Base-by-base conservation (phyloP, 1,140 invertebrate species). In the Drosophila ironensis region DNA sequence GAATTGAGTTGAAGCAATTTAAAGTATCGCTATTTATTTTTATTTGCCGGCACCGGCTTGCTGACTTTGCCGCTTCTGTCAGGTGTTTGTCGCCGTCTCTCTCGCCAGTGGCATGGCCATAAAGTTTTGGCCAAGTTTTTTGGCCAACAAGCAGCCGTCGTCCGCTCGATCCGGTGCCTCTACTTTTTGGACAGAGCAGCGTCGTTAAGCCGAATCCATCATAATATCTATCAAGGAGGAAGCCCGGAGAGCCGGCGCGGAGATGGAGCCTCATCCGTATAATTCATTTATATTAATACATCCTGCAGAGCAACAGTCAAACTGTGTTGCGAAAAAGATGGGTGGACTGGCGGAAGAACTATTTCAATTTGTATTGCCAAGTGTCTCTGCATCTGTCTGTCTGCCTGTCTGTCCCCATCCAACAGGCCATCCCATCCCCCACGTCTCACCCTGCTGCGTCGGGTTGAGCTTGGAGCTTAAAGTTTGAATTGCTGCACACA, bases 201-300 rank as follows among this genome's bases (percentile, higher is more conserved):
- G 63, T 78, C 74, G 74, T 78, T 78, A 78, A 68, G 74, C 63
- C 74, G 75, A 73, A 73, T 78, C 74, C 74, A 78, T 78, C 75
- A 78, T 80, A 78, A 63, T 73, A 80, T 78, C 69, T 78, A 78
- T 77, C 73, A 52, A 61, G 20, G 30, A n/a, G 14, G 0, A 2
- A 14, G 40, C 11, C 6, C 8, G 22, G 2, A 6, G 46, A 20
- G 7, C 7, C 1, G 19, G 9, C 2, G 8, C 5, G 19, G 9
- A 9, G 2, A 11, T 24, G 48, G 51, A 24, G 63, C 42, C 50
- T 78, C 51, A 61, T 61, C 59, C 48, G 54, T 73, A 80, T 78
- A 78, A 80, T 78, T 78, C 69, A 78, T 78, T 78, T 78, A 78
- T 78, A 78, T 78, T 78, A 78, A 78, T 80, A 80, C 46, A 63